These are phyloP conservation scores for Drosophila fulvimacula DNA, from an alignment of 2,888 invertebrate genomes.

Conservation along the genomic window DNA sequence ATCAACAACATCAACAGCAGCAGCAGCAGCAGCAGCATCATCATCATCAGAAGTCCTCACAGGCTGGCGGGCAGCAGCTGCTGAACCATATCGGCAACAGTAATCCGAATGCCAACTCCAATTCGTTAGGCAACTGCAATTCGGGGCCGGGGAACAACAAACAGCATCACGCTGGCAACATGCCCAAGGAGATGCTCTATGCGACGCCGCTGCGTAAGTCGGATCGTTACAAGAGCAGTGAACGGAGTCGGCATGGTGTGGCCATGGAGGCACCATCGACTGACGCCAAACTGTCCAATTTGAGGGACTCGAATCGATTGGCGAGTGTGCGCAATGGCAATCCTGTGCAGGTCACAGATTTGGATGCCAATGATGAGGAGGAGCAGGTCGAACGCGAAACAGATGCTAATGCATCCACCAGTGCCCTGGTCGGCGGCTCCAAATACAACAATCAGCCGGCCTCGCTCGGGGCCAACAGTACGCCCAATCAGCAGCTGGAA, in stretches of 20 bases:
- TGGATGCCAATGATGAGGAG: slow-evolving; percentile 80
- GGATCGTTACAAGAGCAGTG: slow-evolving; percentile 84
- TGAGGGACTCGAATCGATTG: slow-evolving; percentile 82
- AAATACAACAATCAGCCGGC: slow-evolving; percentile 64
- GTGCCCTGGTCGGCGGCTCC: slow-evolving; percentile 69
- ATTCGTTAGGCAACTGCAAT: slow-evolving; percentile 67
- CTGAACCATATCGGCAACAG: slow-evolving; percentile 50
- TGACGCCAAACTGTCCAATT: slow-evolving; percentile 81
- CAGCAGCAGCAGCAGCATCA: slow-evolving; percentile 53
- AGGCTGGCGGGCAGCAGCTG: slow-evolving; percentile 32
- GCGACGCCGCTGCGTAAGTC: slow-evolving; percentile 85
- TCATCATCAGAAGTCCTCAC: slow-evolving; percentile 76
- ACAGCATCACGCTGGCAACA: slow-evolving; percentile 51
- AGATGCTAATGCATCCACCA: slow-evolving; percentile 76
- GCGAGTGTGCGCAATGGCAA: slow-evolving; percentile 80
- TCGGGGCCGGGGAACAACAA: slow-evolving; percentile 48
- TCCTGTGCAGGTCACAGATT: slow-evolving; percentile 76
- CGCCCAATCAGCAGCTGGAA: slow-evolving; percentile 82
- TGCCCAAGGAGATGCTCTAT: slow-evolving; percentile 84
- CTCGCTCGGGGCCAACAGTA: slow-evolving; percentile 46
- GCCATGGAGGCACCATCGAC: slow-evolving; percentile 21
- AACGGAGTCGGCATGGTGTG: slow-evolving; percentile 74
- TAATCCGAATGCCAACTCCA: slow-evolving; percentile 76
- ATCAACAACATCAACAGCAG: slow-evolving; percentile 68
- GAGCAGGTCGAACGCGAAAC: slow-evolving; percentile 44